phyloP scores from a whole-genome alignment of 1,140 invertebrate genomes.

The Atta colombica region DNA sequence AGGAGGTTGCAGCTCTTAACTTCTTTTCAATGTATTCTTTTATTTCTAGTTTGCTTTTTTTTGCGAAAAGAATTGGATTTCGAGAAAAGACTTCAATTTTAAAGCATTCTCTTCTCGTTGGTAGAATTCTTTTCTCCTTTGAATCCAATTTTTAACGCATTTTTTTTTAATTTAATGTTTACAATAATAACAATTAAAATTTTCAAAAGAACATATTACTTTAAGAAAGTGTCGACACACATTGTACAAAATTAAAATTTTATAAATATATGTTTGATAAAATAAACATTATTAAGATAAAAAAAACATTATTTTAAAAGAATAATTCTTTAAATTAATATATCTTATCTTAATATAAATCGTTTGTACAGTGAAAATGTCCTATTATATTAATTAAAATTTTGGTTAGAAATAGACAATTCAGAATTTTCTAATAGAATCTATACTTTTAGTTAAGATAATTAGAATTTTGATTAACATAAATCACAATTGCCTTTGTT shows the following conservation, averaged over 20 bases:
- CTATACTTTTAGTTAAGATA: no score
- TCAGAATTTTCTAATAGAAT: no score
- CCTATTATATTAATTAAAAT: no score
- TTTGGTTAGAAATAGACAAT: no score
- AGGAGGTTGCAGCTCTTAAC: constrained; percentile 9
- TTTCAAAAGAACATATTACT: neutral
- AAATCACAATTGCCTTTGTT: no score
- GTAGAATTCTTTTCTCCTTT: neutral
- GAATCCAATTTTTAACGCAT: neutral
- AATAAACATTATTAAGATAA: neutral
- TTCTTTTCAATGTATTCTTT: neutral
- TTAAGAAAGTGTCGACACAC: neutral
- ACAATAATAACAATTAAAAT: neutral
- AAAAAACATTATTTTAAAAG: neutral
- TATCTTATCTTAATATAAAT: neutral
- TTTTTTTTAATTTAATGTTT: neutral
- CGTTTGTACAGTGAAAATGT: no score
- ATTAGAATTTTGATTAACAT: no score
- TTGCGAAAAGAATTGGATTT: neutral
- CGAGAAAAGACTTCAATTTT: neutral
- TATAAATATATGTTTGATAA: neutral
- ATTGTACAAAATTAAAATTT: neutral
- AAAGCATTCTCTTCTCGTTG: neutral
- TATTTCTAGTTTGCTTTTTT: neutral
- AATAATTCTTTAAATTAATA: neutral